These are phyloP conservation scores for Drosophila sulfurigaster DNA, from an alignment of 1,140 invertebrate genomes.

Conservation along the genomic window DNA sequence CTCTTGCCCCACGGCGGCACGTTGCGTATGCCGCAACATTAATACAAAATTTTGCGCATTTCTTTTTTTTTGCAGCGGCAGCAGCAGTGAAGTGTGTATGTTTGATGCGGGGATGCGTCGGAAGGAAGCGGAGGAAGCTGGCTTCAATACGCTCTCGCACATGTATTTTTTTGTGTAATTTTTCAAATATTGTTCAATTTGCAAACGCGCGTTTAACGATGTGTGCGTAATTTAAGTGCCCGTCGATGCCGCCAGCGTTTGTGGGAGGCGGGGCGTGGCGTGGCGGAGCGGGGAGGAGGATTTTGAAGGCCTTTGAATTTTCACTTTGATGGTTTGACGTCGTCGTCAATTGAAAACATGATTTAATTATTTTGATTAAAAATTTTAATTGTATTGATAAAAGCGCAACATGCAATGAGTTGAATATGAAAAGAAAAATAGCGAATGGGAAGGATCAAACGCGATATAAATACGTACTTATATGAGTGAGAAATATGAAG, in stretches of 20 bases:
- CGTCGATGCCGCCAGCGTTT: conserved; percentile 36
- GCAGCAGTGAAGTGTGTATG: background rate
- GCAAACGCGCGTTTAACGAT: conserved; percentile 81
- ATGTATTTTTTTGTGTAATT: conserved; percentile 62
- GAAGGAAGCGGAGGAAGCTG: background rate
- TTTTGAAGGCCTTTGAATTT: conserved; percentile 55
- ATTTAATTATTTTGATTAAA: conserved; percentile 78
- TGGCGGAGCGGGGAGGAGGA: background rate
- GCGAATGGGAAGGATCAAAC: background rate
- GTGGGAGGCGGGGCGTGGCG: background rate
- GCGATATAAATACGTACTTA: background rate
- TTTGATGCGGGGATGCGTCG: background rate
- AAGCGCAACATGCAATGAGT: conserved; percentile 14
- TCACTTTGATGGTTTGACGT: conserved; percentile 70
- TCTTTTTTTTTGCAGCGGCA: conserved; percentile 20
- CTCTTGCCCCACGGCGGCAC: conserved; percentile 50
- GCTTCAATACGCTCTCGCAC: conserved; percentile 15
- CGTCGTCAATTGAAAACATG: conserved; percentile 68
- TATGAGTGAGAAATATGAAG: background rate
- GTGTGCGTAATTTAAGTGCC: conserved; percentile 84
- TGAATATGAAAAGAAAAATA: background rate
- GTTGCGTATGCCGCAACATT: conserved; percentile 71
- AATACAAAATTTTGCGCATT: conserved; percentile 67
- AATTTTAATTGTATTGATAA: conserved; percentile 65
- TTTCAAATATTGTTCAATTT: conserved; percentile 85